Evolutionary conservation across 30 jellyfish, hydroid and myxozoan genomes (phyloP).

Genomic region (Catostylus mosaicus): DNA sequence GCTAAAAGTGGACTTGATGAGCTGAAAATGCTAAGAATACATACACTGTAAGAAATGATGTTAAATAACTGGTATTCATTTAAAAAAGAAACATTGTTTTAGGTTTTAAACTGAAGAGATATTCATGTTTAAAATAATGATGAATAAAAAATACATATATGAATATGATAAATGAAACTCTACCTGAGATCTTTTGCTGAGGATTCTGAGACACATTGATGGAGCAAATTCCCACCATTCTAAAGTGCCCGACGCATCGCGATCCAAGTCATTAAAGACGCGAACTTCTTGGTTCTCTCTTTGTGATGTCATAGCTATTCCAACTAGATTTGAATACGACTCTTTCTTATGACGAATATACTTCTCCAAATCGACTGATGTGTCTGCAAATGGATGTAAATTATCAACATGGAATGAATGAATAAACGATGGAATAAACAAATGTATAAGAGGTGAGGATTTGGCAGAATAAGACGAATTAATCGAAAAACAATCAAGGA

Average conservation of each 20-base stretch:
- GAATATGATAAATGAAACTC: no score
- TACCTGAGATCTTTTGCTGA: slow-evolving; percentile 54
- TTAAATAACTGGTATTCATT: no score
- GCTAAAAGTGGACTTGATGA: no score
- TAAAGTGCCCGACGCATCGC: slow-evolving; percentile 53
- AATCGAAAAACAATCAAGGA: neutral
- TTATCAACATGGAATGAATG: neutral
- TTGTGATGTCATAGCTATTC: slow-evolving; percentile 55
- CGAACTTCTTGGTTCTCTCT: slow-evolving; percentile 50
- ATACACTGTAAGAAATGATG: no score
- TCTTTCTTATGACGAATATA: slow-evolving; percentile 24
- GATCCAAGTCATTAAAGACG: slow-evolving; percentile 55
- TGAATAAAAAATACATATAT: no score
- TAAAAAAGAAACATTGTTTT: no score
- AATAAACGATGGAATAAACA: neutral
- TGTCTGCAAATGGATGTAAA: slow-evolving; percentile 1
- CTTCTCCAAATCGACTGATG: slow-evolving; percentile 17
- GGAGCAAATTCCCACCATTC: slow-evolving; percentile 84
- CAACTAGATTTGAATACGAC: slow-evolving; percentile 49
- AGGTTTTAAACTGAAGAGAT: no score
- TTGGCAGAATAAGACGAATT: neutral
- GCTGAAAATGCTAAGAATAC: no score
- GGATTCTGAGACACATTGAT: slow-evolving; percentile 46
- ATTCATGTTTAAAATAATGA: no score
- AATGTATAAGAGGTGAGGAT: neutral